Base-by-base conservation (phyloP, 2,888 invertebrate genomes). In the Seladonia tumulorum region DNA sequence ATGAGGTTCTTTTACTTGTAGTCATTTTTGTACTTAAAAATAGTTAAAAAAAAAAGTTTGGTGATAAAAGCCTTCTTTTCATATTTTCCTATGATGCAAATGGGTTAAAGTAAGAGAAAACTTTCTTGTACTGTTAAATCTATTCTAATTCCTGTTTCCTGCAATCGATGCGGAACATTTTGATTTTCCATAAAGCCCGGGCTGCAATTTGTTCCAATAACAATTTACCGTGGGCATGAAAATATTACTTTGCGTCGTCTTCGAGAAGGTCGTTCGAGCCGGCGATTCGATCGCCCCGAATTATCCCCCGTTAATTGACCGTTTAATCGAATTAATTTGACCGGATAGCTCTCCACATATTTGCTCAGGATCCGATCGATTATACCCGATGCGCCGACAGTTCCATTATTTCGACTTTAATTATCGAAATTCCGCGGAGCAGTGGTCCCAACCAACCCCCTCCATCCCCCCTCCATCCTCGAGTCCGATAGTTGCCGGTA, bases 361-460 rank as follows among this genome's bases (percentile, higher is more conserved):
- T 76, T 63, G 29, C 42, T 22, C 35, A 35, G 53, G 60, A 25
- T 72, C 47, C 42, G 29, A 49, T 47, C n/a, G 25, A 16, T 47
- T 70, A 47, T 57, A 7, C 0, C 25, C 29, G 57, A 68, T n/a
- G 25, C 4, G 42, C 14, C 45, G 71, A 63, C 63, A 63, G 35
- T 71, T 72, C 72, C 39, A 76, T 83, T 77, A 82, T 25, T 68
- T 79, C 18, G 63, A 16, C 74, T 74, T 76, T 83, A 71, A 83
- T 83, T 71, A 75, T 70, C 25, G 81, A 72, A 76, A 83, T n/a
- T 71, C 16, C n/a, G 29, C 35, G n/a, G 70, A 75, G 68, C 42
- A 57, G 42, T 29, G 57, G 35, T 35, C 25, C 16, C 45, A 2
- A 10, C 45, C 45, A 12, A 12, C 1, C n/a, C 12, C n/a, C 57